phyloP scores from a whole-genome alignment of 2,888 invertebrate species.

The Cerastis leucographa region DNA sequence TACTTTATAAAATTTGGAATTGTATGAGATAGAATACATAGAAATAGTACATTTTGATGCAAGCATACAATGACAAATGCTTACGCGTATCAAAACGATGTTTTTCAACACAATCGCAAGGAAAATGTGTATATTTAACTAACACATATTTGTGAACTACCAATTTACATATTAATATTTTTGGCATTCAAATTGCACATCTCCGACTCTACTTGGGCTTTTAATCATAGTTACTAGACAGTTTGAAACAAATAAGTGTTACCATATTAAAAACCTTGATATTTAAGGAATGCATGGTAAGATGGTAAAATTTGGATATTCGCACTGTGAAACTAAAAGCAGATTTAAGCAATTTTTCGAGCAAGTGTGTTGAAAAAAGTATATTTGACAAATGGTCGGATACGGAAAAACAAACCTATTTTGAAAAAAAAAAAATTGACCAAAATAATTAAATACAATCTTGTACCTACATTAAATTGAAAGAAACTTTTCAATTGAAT shows the following conservation, averaged over 20 bases:
- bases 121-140: not conserved
- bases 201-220: not conserved
- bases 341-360: not conserved
- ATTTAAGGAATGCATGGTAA: not conserved
- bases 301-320: not conserved
- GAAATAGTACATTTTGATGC: not conserved
- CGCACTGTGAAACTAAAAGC: not conserved
- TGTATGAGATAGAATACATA: slow-evolving; percentile 3
- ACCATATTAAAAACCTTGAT: not conserved
- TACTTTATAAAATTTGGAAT: slow-evolving; percentile 7
- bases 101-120: not conserved
- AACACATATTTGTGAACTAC: not conserved
- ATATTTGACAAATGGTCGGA: not conserved
- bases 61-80: not conserved
- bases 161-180: not conserved
- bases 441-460: slow-evolving; percentile 28
- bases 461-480: slow-evolving; percentile 26
- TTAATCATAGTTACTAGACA: not conserved
- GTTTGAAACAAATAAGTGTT: not conserved
- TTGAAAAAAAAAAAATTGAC: slow-evolving; percentile 2
- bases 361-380: not conserved
- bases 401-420: not conserved
- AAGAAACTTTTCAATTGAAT: slow-evolving; percentile 23
- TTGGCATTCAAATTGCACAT: not conserved
- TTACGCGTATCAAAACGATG: not conserved